phyloP scores from a whole-genome alignment of 2,113 vertebrate genomes.

The Apeltes quadracus region DNA sequence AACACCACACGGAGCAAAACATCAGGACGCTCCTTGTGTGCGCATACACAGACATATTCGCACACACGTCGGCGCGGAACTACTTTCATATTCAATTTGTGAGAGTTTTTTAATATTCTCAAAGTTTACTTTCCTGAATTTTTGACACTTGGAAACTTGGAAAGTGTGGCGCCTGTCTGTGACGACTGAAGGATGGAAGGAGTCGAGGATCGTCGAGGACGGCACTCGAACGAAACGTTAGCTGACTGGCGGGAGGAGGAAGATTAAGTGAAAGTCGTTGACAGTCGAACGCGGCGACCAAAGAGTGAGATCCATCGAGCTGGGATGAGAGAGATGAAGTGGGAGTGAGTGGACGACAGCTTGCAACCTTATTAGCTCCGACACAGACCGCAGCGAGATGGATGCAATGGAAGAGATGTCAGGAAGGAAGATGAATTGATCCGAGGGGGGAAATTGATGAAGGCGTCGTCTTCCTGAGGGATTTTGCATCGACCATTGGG shows the following conservation, averaged over 20 bases:
- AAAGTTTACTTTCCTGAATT: too few species aligned
- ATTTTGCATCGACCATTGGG: background rate
- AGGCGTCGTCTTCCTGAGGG: background rate
- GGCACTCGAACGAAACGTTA: background rate
- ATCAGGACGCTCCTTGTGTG: background rate
- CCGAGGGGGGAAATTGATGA: background rate
- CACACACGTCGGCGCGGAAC: too few species aligned
- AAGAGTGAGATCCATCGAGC: constrained; percentile 3
- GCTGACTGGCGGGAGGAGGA: constrained; percentile 12
- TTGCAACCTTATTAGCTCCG: constrained; percentile 8
- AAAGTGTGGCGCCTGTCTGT: background rate
- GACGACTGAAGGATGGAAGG: background rate
- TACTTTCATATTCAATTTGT: too few species aligned
- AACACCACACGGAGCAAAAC: background rate
- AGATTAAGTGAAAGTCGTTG: background rate
- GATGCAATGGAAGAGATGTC: background rate
- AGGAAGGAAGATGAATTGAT: constrained; percentile 9
- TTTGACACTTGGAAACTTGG: too few species aligned
- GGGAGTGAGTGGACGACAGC: constrained; percentile 10
- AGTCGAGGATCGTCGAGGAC: background rate
- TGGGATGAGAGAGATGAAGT: constrained; percentile 7
- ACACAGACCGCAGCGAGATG: background rate
- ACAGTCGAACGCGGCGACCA: background rate
- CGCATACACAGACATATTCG: too few species aligned
- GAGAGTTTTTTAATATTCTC: too few species aligned